These are phyloP conservation scores for Callosobruchus maculatus DNA, from an alignment of 2,888 invertebrate species.

Conservation along the genomic window DNA sequence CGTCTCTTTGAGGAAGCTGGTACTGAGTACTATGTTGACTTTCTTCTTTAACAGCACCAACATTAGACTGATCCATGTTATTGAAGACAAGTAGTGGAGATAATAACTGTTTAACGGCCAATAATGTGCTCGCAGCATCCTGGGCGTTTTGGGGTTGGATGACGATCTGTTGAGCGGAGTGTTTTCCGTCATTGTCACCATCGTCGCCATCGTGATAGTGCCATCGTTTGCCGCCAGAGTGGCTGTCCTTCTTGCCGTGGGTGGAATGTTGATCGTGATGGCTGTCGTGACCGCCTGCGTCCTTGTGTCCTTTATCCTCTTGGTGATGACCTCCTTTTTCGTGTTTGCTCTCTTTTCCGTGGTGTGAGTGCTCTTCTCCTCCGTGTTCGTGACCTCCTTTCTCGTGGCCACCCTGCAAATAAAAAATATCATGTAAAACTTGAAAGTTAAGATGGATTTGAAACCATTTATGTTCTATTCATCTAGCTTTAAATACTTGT, in stretches of 20 bases:
- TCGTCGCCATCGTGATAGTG: conserved; percentile 24
- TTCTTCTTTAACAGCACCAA: not conserved
- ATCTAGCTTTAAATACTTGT: too few species aligned
- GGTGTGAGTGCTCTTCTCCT: conserved; percentile 54
- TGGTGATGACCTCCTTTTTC: conserved; percentile 56
- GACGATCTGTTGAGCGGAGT: not conserved
- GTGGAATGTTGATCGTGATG: conserved; percentile 53
- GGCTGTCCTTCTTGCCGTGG: conserved; percentile 50
- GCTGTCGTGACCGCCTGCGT: conserved; percentile 55
- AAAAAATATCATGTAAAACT: conserved; percentile 5
- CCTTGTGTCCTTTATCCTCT: conserved; percentile 58
- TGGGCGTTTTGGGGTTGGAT: not conserved
- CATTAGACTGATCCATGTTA: not conserved
- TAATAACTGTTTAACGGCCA: not conserved
- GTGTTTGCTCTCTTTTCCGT: conserved; percentile 58
- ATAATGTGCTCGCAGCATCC: not conserved
- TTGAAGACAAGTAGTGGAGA: not conserved
- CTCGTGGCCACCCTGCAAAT: conserved; percentile 56
- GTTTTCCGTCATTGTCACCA: conserved; percentile 16
- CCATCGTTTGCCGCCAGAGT: conserved; percentile 56
- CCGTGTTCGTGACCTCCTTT: conserved; percentile 55
- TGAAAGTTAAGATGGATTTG: too few species aligned
- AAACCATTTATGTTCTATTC: too few species aligned
- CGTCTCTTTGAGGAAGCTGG: not conserved
- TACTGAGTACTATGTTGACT: not conserved